phyloP scores from a whole-genome alignment of 2,888 invertebrate genomes.

The Venusia cambrica region DNA sequence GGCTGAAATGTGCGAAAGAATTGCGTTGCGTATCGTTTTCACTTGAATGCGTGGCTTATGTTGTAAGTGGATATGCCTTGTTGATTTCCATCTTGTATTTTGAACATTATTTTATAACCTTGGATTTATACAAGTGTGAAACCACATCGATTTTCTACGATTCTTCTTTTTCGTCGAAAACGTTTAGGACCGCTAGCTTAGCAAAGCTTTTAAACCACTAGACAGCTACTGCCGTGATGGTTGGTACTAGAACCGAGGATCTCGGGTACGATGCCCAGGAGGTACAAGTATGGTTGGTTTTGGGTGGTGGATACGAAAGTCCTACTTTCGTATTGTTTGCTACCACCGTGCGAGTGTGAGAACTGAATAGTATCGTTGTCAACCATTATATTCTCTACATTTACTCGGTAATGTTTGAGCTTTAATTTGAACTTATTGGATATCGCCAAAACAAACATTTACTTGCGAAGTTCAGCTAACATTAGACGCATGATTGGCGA shows the following conservation, averaged over 20 bases:
- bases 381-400: neutral
- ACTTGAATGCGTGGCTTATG: conserved; percentile 7
- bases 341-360: too few relatives aligned
- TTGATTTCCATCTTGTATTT: conserved; percentile 9
- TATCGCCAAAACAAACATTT: conserved; percentile 17
- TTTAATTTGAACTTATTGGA: conserved; percentile 13
- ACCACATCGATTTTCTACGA: too few relatives aligned
- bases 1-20: conserved; percentile 14
- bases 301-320: too few relatives aligned
- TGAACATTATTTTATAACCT: neutral
- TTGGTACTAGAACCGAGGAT: too few relatives aligned
- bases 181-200: too few relatives aligned
- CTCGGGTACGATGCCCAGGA: too few relatives aligned
- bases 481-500: conserved; percentile 16
- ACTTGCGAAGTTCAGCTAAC: conserved; percentile 11
- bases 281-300: too few relatives aligned
- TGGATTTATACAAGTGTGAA: neutral
- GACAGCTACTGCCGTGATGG: too few relatives aligned
- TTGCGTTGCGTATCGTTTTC: conserved; percentile 11
- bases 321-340: too few relatives aligned
- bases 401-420: conserved; percentile 8
- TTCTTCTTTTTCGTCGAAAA: too few relatives aligned
- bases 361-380: too few relatives aligned
- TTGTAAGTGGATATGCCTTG: conserved; percentile 6
- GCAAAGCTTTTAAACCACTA: too few relatives aligned